Percentiles rank a stretch among this genome's conserved stretches.
phyloP scores from a whole-genome alignment of 2,113 vertebrate species.

The Vidua chalybeata region DNA sequence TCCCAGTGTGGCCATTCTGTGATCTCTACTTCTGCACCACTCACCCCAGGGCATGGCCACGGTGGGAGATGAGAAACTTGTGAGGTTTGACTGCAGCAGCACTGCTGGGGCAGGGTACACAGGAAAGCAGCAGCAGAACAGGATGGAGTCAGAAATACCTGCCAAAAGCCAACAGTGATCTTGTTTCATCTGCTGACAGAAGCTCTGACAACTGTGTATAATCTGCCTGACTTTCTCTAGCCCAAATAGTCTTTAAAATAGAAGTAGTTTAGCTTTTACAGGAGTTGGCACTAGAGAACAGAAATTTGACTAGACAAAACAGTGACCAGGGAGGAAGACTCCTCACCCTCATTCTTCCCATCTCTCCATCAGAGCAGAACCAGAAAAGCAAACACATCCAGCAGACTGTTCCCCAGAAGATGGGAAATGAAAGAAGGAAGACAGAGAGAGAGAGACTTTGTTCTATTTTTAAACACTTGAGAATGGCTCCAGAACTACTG shows the following conservation, averaged over 20 bases:
- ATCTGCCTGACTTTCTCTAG: not conserved
- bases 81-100: not conserved
- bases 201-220: conserved; percentile 5
- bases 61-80: not conserved
- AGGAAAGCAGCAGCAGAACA: not conserved
- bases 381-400: conserved; percentile 3
- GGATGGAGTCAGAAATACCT: not conserved
- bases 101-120: not conserved
- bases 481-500: conserved; percentile 34
- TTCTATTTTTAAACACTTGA: conserved; percentile 23
- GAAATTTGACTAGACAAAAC: conserved; percentile 31
- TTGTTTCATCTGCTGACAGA: conserved; percentile 22
- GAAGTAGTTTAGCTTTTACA: not conserved
- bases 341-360: not conserved
- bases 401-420: not conserved
- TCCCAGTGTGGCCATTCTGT: fast-evolving
- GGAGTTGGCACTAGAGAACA: not conserved
- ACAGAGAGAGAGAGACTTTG: not conserved
- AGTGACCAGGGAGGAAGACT: not conserved
- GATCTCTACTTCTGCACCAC: fast-evolving
- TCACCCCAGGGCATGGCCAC: fast-evolving
- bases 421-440: not conserved
- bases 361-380: not conserved
- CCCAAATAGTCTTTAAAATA: conserved; percentile 27
- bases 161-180: not conserved